A percentile compares a stretch with the other conserved stretches of the same genome.
Evolutionary conservation across 2,113 vertebrate genomes (phyloP).

Genomic region (Osmerus eperlanus): DNA sequence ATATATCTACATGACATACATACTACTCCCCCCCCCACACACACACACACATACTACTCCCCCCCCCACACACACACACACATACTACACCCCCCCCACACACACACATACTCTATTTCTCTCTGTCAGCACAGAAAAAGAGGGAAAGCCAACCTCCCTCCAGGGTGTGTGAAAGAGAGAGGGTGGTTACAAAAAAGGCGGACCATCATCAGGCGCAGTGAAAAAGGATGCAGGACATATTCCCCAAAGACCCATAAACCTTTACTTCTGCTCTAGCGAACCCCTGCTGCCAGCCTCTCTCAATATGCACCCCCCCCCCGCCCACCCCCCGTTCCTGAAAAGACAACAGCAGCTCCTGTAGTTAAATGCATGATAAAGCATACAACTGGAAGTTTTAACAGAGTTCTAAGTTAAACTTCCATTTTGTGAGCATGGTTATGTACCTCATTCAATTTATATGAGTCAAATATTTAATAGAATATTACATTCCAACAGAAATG

Average conservation of each 20-base stretch:
- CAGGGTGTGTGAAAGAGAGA: too few relatives aligned
- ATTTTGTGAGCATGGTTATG: conserved; percentile 31
- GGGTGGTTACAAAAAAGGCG: too few relatives aligned
- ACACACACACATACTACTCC: too few relatives aligned
- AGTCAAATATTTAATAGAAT: conserved; percentile 39
- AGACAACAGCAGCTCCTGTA: conserved; percentile 44
- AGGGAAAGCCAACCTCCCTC: too few relatives aligned
- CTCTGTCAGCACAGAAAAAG: too few relatives aligned
- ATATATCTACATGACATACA: too few relatives aligned
- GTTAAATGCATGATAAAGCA: conserved; percentile 51
- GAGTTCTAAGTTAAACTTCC: conserved; percentile 41
- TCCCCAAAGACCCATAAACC: conserved; percentile 23
- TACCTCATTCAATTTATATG: conserved; percentile 37
- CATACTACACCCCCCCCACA: too few relatives aligned
- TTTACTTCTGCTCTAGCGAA: conserved; percentile 35
- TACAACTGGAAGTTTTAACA: conserved; percentile 25
- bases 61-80: too few relatives aligned
- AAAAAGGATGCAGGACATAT: too few relatives aligned
- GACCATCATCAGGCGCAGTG: too few relatives aligned
- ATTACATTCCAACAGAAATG: conserved; percentile 22
- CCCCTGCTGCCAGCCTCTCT: neutral
- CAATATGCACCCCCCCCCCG: neutral
- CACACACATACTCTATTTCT: too few relatives aligned
- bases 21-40: too few relatives aligned
- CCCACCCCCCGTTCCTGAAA: conserved; percentile 22